These are phyloP conservation scores for Sebastolobus altivelis DNA, from an alignment of 2,797 vertebrate genomes.

Conservation along the genomic window DNA sequence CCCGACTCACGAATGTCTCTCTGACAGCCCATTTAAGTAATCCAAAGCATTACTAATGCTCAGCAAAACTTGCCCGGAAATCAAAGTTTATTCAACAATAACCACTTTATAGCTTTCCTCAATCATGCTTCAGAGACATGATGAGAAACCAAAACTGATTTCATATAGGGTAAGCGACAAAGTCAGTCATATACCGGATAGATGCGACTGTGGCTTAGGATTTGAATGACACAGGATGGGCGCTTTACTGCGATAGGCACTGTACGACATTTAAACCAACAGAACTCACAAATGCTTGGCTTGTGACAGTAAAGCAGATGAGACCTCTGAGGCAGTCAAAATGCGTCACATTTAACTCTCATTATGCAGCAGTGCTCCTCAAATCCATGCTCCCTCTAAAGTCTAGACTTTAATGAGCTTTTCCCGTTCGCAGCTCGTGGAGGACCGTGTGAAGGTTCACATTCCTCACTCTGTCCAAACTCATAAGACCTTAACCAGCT, in stretches of 20 bases:
- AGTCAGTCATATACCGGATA: slow-evolving; percentile 51
- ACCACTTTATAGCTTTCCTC: slow-evolving; percentile 20
- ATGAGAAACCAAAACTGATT: slow-evolving; percentile 48
- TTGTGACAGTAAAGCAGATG: slow-evolving; percentile 34
- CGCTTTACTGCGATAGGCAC: slow-evolving; percentile 22
- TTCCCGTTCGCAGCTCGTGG: slow-evolving; percentile 68
- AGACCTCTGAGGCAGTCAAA: slow-evolving; percentile 46
- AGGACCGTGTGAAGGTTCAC: slow-evolving; percentile 79
- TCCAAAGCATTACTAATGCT: slow-evolving; percentile 39
- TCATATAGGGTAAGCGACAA: slow-evolving; percentile 54
- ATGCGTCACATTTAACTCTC: slow-evolving; percentile 41
- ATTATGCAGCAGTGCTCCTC: slow-evolving; percentile 50
- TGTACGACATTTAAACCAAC: slow-evolving; percentile 18
- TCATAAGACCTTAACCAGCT: slow-evolving; percentile 83
- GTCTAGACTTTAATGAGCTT: slow-evolving; percentile 84
- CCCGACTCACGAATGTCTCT: slow-evolving; percentile 2
- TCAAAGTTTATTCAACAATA: slow-evolving; percentile 31
- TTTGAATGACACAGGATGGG: slow-evolving; percentile 62
- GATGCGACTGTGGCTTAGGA: slow-evolving; percentile 52
- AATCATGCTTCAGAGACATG: slow-evolving; percentile 15
- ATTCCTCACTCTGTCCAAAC: slow-evolving; percentile 81
- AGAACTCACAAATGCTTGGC: slow-evolving; percentile 17
- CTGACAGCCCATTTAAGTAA: slow-evolving; percentile 35
- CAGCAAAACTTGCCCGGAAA: slow-evolving; percentile 32
- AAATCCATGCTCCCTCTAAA: slow-evolving; percentile 64